Base-by-base conservation (phyloP, 2,888 invertebrate species). In the Pelosia muscerda region DNA sequence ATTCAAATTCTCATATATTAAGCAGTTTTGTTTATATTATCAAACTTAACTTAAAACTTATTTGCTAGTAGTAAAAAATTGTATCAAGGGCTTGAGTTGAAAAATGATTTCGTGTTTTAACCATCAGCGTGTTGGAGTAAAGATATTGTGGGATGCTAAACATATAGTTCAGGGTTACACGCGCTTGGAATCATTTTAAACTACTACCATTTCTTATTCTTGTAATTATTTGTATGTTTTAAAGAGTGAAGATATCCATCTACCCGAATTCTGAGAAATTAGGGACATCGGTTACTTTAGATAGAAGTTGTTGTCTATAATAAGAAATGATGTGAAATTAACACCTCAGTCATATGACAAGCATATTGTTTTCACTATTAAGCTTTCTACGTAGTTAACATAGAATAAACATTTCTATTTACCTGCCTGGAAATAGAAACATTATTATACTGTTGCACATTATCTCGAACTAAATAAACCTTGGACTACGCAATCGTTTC, bases 1-100 rank as follows among this genome's bases (percentile, higher is more conserved):
- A 73, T 76, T 63, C 59, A 59, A 65, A 69, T 56, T 38, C 49
- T 26, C n/a, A 54, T 6, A 26, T 13, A 70, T 69, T 66, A 66
- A 55, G 53, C 58, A 42, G 26, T 64, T 56, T 31, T 38, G 26
- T 57, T 63, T 23, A 34, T 57, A 31, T 38, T 28, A 57, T 58
- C 19, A 28, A 42, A 61, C 11, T 5, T 28, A 23, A 42, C 28
- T 34, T 53, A 9, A 42, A 23, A 42, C 28, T 34, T 53, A 54
- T 11, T 34, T 38, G 31, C 28, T 13, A 57, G 23, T 54, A 23
- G 19, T 42, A 42, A 42, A 42, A 49, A 49, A 49, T 8, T 15
- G 19, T 42, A 19, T 11, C 42, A 42, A 19, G 8, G n/a, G n/a
- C 49, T 6, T 49, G n/a, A 49, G 9, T 49, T 49, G 9, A 49